Base-by-base conservation (phyloP, 2,888 invertebrate genomes). In the Agrochola lota region DNA sequence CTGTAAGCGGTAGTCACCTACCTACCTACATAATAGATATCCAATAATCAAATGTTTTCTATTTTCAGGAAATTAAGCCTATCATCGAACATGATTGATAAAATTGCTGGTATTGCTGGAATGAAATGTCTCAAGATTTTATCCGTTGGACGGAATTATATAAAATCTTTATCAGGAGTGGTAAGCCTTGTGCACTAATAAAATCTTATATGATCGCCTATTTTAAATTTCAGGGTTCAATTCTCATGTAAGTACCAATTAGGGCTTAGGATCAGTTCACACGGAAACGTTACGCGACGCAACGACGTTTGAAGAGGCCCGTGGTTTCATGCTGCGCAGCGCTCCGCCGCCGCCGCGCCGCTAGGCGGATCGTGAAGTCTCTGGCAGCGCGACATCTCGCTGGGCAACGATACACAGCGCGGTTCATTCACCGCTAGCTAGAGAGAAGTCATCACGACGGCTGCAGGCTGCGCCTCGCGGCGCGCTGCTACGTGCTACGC, bases 61-160 rank as follows among this genome's bases (percentile, higher is more conserved):
- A 62, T 71, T 95, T 97, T 57, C 92, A 99, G 98, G 90, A 98
- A 98, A 94, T 94, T 99, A 55, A 99, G 99, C 79, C 95, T 99
- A 8, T 99, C 99, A 0, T 99, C 99, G 15, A 99, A 99, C 91
- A 98, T 98, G 98, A 99, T 99, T 89, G 99, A 99, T 91, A 99
- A 99, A 96, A 98, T 99, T 85, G 97, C 97, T 20, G 99, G 99
- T 49, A 97, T 99, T 15, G 98, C 98, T 91, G 98, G 98, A 0
- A 96, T 99, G 95, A 98, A 98, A 93, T 98, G 98, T 92, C 95
- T 99, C 74, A 98, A 97, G 93, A 97, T 99, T 81, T 95, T 99
- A 26, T 98, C 99, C 0, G 92, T 99, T 52, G 98, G 98, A 11
- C 97, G 99, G 87, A 99, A 99, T 92, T 98, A 98, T 91, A 98